These are phyloP conservation scores for Criorhina ranunculi DNA, from an alignment of 2,888 invertebrate species.

Conservation along the genomic window DNA sequence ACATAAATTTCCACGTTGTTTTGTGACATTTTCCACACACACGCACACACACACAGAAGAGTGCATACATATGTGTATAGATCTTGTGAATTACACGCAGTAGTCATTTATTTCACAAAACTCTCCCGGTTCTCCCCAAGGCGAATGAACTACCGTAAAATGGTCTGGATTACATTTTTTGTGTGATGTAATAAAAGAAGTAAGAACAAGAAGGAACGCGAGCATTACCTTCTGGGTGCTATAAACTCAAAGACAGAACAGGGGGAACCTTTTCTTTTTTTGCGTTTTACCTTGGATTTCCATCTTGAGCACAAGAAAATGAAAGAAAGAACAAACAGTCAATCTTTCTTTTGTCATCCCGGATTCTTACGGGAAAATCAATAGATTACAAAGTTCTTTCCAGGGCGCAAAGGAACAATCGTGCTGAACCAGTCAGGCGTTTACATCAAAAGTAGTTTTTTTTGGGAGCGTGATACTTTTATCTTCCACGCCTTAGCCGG, in stretches of 20 bases:
- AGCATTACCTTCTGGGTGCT: slow-evolving; percentile 40
- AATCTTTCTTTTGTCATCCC: slow-evolving; percentile 31
- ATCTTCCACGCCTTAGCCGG: slow-evolving; percentile 9
- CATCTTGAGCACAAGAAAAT: slow-evolving; percentile 12
- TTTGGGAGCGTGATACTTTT: slow-evolving; percentile 22
- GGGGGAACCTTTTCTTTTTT: slow-evolving; percentile 23
- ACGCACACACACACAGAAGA: neutral
- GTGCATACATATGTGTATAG: neutral
- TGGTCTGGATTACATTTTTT: slow-evolving; percentile 48
- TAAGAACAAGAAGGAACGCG: slow-evolving; percentile 10
- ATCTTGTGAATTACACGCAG: slow-evolving; percentile 27
- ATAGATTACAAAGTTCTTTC: slow-evolving; percentile 37
- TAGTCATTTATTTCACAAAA: slow-evolving; percentile 14
- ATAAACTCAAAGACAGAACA: slow-evolving; percentile 46
- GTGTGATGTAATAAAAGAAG: slow-evolving; percentile 38
- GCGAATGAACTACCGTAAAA: slow-evolving; percentile 60
- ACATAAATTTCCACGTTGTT: slow-evolving; percentile 13
- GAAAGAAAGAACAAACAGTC: neutral
- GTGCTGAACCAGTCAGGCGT: slow-evolving; percentile 38
- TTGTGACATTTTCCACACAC: slow-evolving; percentile 12
- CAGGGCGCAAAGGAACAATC: slow-evolving; percentile 18
- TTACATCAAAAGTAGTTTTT: neutral
- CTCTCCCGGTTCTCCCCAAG: slow-evolving; percentile 10
- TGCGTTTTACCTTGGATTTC: slow-evolving; percentile 36
- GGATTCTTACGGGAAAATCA: slow-evolving; percentile 56